phyloP scores from a whole-genome alignment of 2,113 vertebrate genomes.

The Cacatua alba region DNA sequence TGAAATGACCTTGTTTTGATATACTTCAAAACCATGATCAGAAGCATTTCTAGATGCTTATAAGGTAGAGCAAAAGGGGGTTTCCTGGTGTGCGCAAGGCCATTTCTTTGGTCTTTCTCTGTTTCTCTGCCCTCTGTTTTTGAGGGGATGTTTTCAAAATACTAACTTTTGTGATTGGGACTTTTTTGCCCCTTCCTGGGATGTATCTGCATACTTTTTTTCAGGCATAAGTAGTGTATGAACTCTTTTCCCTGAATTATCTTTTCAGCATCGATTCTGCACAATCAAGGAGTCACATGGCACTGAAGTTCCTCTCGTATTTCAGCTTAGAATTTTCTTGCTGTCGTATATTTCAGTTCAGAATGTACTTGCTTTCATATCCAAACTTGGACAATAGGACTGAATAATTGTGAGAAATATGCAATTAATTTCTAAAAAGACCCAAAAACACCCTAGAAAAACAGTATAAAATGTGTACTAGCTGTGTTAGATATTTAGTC shows the following conservation, averaged over 20 bases:
- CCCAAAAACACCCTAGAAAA: neutral
- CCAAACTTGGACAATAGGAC: neutral
- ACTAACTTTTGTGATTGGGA: neutral
- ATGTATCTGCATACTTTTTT: neutral
- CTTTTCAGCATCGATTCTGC: neutral
- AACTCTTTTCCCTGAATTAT: neutral
- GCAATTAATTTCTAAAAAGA: neutral
- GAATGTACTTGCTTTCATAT: neutral
- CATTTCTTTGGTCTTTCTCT: neutral
- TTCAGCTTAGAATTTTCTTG: neutral
- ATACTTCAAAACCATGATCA: neutral
- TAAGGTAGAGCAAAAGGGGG: neutral
- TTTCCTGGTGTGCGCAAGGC: neutral
- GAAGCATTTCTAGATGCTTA: neutral
- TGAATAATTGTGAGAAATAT: neutral
- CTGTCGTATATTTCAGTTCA: neutral
- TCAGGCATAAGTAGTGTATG: neutral
- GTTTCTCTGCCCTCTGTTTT: neutral
- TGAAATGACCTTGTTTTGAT: neutral
- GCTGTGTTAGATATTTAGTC: neutral
- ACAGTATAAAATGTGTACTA: neutral
- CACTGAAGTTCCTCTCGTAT: neutral
- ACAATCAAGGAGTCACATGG: neutral
- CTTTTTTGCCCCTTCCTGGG: neutral
- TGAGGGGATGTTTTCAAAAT: neutral